phyloP scores from a whole-genome alignment of 2,113 vertebrate genomes.

The Triplophysa dalaica region DNA sequence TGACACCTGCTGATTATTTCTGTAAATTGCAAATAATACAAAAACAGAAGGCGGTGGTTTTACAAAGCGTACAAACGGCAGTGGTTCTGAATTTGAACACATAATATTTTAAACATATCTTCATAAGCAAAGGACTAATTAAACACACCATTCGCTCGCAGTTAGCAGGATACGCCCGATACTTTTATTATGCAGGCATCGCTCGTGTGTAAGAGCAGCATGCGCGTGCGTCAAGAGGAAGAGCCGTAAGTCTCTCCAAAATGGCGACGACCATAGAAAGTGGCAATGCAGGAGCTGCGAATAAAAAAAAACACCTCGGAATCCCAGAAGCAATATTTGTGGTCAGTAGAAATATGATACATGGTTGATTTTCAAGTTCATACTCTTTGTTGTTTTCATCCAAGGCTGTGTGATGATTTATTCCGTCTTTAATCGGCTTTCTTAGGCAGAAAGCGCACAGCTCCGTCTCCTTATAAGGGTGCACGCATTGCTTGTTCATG shows the following conservation, averaged over 20 bases:
- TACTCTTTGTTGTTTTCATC: not conserved
- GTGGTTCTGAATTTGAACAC: not conserved
- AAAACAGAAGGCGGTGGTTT: not conserved
- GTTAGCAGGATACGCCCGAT: not conserved
- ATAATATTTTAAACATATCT: not conserved
- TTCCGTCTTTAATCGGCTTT: not conserved
- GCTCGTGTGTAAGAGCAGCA: constrained; percentile 21
- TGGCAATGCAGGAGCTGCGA: constrained; percentile 70
- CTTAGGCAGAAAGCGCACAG: constrained; percentile 20
- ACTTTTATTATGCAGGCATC: constrained; percentile 26
- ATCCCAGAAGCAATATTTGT: constrained; percentile 92
- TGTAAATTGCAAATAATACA: not conserved
- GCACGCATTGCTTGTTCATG: constrained; percentile 10
- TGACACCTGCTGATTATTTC: constrained; percentile 32
- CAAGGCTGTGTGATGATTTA: not conserved
- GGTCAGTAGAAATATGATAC: constrained; percentile 71
- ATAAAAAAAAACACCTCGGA: constrained; percentile 84
- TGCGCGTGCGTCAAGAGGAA: constrained; percentile 62
- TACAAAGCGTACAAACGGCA: not conserved
- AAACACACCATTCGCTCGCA: not conserved
- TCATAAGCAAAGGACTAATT: not conserved
- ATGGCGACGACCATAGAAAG: constrained; percentile 86
- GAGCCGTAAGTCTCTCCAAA: constrained; percentile 73
- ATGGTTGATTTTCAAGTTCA: not conserved
- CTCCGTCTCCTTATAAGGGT: constrained; percentile 47